Percentiles rank a stretch among this genome's conserved stretches.
These are phyloP conservation scores for Drosophila littoralis DNA, from an alignment of 1,140 invertebrate species.

Conservation along the genomic window DNA sequence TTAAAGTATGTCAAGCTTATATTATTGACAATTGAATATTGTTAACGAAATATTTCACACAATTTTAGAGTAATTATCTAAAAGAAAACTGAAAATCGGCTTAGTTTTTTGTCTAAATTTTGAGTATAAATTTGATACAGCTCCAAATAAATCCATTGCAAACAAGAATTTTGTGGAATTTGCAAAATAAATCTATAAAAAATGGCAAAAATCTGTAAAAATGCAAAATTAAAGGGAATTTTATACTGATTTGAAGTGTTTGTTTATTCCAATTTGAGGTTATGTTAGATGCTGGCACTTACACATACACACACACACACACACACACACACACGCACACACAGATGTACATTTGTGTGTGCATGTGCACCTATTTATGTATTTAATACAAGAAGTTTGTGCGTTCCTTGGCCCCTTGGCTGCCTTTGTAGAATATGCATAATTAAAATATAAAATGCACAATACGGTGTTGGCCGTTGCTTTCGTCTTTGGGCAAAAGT, in stretches of 20 bases:
- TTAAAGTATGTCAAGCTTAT: no score
- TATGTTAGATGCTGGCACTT: slow-evolving; percentile 5
- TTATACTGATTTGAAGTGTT: neutral
- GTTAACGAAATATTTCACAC: no score
- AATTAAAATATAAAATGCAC: slow-evolving; percentile 71
- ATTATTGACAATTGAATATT: no score
- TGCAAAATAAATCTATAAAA: no score
- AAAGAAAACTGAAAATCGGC: no score
- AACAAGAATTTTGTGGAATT: no score
- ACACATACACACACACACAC: no score
- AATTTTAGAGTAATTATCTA: no score
- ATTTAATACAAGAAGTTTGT: slow-evolving; percentile 1
- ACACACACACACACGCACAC: neutral
- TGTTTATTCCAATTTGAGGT: slow-evolving; percentile 7
- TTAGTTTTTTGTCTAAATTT: no score
- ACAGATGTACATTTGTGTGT: neutral
- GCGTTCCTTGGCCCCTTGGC: slow-evolving; percentile 19
- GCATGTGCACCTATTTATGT: slow-evolving; percentile 3
- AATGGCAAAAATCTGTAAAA: neutral
- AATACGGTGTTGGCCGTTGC: slow-evolving; percentile 33
- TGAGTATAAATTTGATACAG: no score
- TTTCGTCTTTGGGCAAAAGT: slow-evolving; percentile 53
- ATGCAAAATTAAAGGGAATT: neutral
- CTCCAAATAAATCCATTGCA: no score
- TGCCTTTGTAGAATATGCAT: slow-evolving; percentile 67